Percentiles rank a stretch among this genome's conserved stretches.
Evolutionary conservation across 2,888 invertebrate genomes (phyloP).

Genomic region (Cataglyphis cursor): DNA sequence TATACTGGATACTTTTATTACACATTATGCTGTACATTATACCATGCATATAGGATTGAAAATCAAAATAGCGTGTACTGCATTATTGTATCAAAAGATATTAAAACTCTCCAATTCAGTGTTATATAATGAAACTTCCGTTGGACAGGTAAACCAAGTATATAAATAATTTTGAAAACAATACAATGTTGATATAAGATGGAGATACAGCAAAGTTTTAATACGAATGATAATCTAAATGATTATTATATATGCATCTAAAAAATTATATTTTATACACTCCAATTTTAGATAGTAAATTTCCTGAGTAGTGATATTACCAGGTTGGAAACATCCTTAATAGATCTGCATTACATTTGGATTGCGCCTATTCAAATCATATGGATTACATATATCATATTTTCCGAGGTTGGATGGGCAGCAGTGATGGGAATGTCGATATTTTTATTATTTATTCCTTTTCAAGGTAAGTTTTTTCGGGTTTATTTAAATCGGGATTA

Average conservation of each 20-base stretch:
- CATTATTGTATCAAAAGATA: slow-evolving; percentile 92
- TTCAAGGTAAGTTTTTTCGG: slow-evolving; percentile 81
- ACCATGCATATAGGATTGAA: slow-evolving; percentile 91
- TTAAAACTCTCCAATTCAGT: slow-evolving; percentile 90
- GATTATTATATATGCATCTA: neutral
- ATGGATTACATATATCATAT: slow-evolving; percentile 88
- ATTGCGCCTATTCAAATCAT: slow-evolving; percentile 91
- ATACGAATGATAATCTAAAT: neutral
- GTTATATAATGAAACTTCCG: slow-evolving; percentile 91
- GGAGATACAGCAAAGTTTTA: neutral
- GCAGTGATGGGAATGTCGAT: slow-evolving; percentile 88
- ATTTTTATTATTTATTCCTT: slow-evolving; percentile 87
- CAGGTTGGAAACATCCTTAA: slow-evolving; percentile 91
- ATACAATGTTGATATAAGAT: neutral
- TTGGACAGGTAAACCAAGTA: slow-evolving; percentile 87
- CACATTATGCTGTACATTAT: slow-evolving; percentile 90
- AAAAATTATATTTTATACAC: neutral
- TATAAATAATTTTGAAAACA: slow-evolving; percentile 16
- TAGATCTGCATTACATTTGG: slow-evolving; percentile 92
- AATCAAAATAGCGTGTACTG: slow-evolving; percentile 90
- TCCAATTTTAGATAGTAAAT: slow-evolving; percentile 87
- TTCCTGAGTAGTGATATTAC: slow-evolving; percentile 93
- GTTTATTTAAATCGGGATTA: too few species aligned
- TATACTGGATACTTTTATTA: slow-evolving; percentile 82
- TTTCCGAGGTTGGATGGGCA: slow-evolving; percentile 87